These are phyloP conservation scores for Eurytoma adleriae DNA, from an alignment of 2,888 invertebrate genomes.

Conservation along the genomic window DNA sequence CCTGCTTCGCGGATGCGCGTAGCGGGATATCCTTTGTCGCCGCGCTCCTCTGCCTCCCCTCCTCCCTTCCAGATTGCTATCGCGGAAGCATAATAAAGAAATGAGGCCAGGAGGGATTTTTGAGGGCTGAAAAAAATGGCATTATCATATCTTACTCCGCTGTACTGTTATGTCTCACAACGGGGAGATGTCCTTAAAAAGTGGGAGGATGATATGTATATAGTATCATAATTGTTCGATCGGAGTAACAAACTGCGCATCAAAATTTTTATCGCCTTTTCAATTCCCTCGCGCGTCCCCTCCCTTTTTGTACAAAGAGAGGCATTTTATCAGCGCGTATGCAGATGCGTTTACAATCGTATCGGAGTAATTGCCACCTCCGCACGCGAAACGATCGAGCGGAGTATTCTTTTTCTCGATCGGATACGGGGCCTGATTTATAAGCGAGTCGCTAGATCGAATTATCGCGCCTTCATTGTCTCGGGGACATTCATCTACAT, in stretches of 20 bases:
- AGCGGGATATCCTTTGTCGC: slow-evolving; percentile 35
- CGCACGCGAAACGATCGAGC: not conserved
- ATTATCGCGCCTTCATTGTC: slow-evolving; percentile 46
- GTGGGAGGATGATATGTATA: too few relatives aligned
- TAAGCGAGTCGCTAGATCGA: slow-evolving; percentile 31
- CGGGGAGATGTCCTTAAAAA: slow-evolving; percentile 3
- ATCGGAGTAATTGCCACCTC: slow-evolving; percentile 49
- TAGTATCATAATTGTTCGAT: too few relatives aligned
- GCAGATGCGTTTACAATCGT: slow-evolving; percentile 28
- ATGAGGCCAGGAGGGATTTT: slow-evolving; percentile 46
- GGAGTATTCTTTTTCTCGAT: too few relatives aligned
- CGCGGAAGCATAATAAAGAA: slow-evolving; percentile 26
- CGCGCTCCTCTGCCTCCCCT: not conserved
- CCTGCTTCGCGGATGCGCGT: slow-evolving; percentile 37
- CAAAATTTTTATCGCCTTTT: too few relatives aligned
- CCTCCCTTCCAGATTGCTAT: slow-evolving; percentile 39
- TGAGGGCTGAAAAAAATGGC: slow-evolving; percentile 39
- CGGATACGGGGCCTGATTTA: slow-evolving; percentile 30
- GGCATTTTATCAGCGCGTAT: slow-evolving; percentile 20
- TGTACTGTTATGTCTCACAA: slow-evolving; percentile 30
- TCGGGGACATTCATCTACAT: slow-evolving; percentile 39
- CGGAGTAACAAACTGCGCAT: too few relatives aligned
- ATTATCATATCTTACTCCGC: slow-evolving; percentile 33
- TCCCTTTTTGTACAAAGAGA: not conserved
- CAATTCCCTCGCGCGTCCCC: too few relatives aligned